These are phyloP conservation scores for Scelioninae gen. 2 DNA, from an alignment of 2,888 invertebrate genomes.

Conservation along the genomic window DNA sequence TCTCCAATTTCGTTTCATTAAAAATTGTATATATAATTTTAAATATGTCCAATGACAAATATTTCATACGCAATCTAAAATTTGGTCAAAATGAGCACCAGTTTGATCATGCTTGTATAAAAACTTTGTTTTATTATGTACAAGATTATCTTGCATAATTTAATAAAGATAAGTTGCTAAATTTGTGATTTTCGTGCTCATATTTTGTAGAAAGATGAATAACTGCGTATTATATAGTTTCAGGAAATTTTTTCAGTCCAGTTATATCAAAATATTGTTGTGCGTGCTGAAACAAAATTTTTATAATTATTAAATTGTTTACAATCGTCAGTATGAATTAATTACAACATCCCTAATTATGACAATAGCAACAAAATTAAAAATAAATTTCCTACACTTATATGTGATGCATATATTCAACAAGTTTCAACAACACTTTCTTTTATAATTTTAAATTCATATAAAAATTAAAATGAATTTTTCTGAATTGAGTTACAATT, in stretches of 20 bases:
- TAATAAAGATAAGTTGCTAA: neutral
- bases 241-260: neutral
- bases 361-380: no score
- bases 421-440: no score
- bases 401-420: no score
- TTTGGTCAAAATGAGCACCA: constrained; percentile 12
- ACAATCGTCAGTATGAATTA: no score
- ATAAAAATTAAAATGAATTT: no score
- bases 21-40: neutral
- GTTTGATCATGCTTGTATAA: constrained; percentile 25
- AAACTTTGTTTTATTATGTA: constrained; percentile 15
- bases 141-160: constrained; percentile 5
- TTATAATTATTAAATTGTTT: no score
- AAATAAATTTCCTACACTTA: no score
- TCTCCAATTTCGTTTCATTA: constrained; percentile 9
- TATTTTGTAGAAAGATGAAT: neutral
- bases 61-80: neutral
- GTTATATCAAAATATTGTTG: neutral
- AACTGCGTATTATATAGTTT: constrained; percentile 1
- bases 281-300: constrained; percentile 14
- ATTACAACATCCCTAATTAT: no score
- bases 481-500: no score
- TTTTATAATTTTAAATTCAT: no score
- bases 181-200: constrained; percentile 34
- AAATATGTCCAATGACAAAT: neutral